A percentile compares a stretch with the other conserved stretches of the same genome.
Evolutionary conservation across 2,888 invertebrate genomes (phyloP).

Genomic region (Parnassius apollo): DNA sequence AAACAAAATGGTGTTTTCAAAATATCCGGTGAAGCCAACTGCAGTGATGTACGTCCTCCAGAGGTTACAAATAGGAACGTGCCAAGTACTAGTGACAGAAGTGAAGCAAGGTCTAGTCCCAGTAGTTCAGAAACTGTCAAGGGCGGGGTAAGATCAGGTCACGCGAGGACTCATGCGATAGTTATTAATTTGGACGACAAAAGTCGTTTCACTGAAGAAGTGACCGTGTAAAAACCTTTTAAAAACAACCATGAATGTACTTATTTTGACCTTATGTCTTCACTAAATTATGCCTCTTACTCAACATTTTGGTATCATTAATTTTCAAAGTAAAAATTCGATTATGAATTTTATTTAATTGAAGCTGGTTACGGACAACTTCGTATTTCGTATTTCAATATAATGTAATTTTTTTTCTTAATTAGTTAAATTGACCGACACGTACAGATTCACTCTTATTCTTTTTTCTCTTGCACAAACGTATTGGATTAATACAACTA

Average conservation of each 20-base stretch:
- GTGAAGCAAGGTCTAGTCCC: conserved; percentile 63
- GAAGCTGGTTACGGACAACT: too few species aligned
- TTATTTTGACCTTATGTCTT: conserved; percentile 34
- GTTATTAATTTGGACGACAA: conserved; percentile 90
- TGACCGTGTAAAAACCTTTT: conserved; percentile 82
- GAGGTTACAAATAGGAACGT: conserved; percentile 42
- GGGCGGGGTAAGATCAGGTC: conserved; percentile 79
- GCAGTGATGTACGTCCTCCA: conserved; percentile 68
- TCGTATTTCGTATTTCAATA: too few species aligned
- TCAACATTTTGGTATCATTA: not conserved
- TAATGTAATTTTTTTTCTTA: too few species aligned
- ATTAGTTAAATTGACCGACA: too few species aligned
- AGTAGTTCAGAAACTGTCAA: conserved; percentile 63
- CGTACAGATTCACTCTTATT: too few species aligned
- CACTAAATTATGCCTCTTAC: conserved; percentile 1
- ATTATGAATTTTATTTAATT: too few species aligned
- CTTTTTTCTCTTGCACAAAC: too few species aligned
- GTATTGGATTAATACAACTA: too few species aligned
- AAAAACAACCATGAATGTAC: conserved; percentile 49
- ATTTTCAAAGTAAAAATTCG: too few species aligned
- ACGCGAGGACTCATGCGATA: conserved; percentile 87
- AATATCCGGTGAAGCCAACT: conserved; percentile 72
- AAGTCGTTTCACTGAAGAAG: conserved; percentile 90
- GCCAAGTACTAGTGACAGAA: conserved; percentile 58
- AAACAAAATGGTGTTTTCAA: conserved; percentile 71